Evolutionary conservation across 2,113 vertebrate genomes (phyloP).

Genomic region (Benitochromis conjunctus): DNA sequence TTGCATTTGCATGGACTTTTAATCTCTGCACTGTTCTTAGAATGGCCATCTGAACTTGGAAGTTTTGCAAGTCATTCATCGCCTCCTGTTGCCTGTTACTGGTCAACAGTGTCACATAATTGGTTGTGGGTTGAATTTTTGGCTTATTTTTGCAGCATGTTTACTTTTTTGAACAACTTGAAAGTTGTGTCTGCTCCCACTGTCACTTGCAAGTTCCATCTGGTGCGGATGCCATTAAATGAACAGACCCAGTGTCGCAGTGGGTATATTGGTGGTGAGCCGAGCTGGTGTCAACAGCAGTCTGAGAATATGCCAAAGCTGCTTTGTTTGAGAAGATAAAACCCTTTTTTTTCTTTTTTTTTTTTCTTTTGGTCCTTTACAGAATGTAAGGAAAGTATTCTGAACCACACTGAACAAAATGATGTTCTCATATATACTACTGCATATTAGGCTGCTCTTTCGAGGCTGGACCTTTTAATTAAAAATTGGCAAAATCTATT

Average conservation of each 20-base stretch:
- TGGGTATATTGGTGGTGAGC: conserved; percentile 2
- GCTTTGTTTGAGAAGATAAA: neutral
- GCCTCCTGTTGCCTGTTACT: neutral
- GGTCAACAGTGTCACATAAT: neutral
- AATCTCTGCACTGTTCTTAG: neutral
- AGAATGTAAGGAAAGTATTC: neutral
- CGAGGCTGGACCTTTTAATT: neutral
- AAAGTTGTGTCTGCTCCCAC: conserved; percentile 35
- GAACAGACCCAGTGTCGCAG: conserved; percentile 11
- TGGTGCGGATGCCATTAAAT: conserved; percentile 44
- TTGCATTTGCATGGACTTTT: neutral
- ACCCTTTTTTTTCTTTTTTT: rapidly evolving
- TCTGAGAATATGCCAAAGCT: neutral
- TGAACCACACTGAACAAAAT: neutral
- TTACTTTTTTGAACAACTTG: conserved; percentile 34
- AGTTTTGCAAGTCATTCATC: neutral
- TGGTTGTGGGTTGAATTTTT: conserved; percentile 2
- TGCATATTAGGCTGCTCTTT: neutral
- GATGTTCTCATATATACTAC: neutral
- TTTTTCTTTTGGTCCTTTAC: neutral
- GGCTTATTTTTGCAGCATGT: conserved; percentile 4
- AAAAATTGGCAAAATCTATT: neutral
- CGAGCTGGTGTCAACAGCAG: conserved; percentile 7
- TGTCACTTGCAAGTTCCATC: conserved; percentile 42
- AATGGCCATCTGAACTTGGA: neutral